Conservation (phyloP, 2,888 invertebrate genomes). For the Corbicula japonica region DNA sequence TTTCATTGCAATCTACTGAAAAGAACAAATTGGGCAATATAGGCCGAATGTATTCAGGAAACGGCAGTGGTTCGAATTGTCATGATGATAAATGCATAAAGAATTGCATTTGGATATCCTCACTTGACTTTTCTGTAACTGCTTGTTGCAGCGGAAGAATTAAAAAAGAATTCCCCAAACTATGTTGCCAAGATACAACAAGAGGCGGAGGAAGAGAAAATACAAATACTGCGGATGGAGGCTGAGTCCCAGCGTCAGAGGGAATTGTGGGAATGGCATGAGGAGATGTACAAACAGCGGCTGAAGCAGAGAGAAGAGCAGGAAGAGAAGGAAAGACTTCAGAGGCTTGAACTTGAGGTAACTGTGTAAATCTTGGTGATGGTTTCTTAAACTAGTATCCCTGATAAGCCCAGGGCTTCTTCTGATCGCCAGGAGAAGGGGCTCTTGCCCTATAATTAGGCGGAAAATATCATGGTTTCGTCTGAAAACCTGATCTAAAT, state of each 20-base stretch:
- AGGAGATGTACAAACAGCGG: constrained; percentile 76
- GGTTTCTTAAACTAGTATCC: not conserved
- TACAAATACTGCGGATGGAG: constrained; percentile 61
- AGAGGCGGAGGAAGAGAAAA: constrained; percentile 65
- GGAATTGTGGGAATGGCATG: constrained; percentile 80
- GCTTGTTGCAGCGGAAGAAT: constrained; percentile 57
- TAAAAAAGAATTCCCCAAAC: constrained; percentile 58
- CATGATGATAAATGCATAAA: too few relatives aligned
- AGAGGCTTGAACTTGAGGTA: constrained; percentile 81
- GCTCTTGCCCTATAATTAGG: too few relatives aligned
- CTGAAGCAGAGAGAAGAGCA: constrained; percentile 76
- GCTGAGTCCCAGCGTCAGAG: constrained; percentile 71
- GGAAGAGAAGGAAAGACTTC: constrained; percentile 78
- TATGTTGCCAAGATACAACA: constrained; percentile 48
- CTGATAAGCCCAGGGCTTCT: not conserved
- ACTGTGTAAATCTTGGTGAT: not conserved
- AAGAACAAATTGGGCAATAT: too few relatives aligned
- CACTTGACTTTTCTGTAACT: too few relatives aligned
- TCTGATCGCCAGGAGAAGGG: not conserved
- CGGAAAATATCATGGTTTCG: too few relatives aligned
- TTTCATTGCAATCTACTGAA: too few relatives aligned
- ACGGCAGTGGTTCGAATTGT: too few relatives aligned
- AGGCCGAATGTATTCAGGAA: too few relatives aligned
- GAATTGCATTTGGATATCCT: too few relatives aligned
- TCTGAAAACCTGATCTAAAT: too few relatives aligned